Percentiles rank a stretch among this genome's conserved stretches.
Evolutionary conservation across 2,113 vertebrate genomes (phyloP).

Genomic region (Protobothrops flavoviridis): DNA sequence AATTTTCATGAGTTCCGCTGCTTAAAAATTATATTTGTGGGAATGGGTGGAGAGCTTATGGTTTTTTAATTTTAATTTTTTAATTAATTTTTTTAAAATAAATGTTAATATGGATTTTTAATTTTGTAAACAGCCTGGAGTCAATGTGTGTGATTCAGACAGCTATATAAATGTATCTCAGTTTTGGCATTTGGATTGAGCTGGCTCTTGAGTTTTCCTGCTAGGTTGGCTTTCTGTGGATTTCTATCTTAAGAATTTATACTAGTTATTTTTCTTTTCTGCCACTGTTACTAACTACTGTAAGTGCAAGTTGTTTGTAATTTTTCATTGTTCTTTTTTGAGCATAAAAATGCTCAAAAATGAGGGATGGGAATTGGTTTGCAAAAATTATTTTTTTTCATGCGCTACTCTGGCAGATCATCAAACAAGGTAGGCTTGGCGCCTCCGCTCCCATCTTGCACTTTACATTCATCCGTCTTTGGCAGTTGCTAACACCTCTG

Average conservation of each 20-base stretch:
- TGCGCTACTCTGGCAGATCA: not conserved
- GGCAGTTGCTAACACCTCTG: not conserved
- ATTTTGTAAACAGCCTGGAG: not conserved
- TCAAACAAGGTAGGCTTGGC: not conserved
- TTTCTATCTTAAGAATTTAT: fast-evolving
- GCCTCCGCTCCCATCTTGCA: not conserved
- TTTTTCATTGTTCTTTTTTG: not conserved
- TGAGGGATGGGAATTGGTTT: not conserved
- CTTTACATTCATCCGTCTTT: not conserved
- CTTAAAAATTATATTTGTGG: not conserved
- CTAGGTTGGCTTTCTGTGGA: not conserved
- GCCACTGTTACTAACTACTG: not conserved
- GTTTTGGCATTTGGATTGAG: not conserved
- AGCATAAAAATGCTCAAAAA: not conserved
- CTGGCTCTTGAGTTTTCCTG: not conserved
- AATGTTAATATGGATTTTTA: not conserved
- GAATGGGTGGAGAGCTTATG: not conserved
- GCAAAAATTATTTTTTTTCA: not conserved
- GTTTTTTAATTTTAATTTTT: not conserved
- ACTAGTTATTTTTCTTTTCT: not conserved
- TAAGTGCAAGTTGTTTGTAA: not conserved
- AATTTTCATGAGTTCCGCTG: not conserved
- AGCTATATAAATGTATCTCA: not conserved
- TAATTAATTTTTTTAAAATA: not conserved
- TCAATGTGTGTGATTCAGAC: not conserved